Evolutionary conservation across 2,888 invertebrate species (phyloP).

Genomic region (Monoplex corrugatus): DNA sequence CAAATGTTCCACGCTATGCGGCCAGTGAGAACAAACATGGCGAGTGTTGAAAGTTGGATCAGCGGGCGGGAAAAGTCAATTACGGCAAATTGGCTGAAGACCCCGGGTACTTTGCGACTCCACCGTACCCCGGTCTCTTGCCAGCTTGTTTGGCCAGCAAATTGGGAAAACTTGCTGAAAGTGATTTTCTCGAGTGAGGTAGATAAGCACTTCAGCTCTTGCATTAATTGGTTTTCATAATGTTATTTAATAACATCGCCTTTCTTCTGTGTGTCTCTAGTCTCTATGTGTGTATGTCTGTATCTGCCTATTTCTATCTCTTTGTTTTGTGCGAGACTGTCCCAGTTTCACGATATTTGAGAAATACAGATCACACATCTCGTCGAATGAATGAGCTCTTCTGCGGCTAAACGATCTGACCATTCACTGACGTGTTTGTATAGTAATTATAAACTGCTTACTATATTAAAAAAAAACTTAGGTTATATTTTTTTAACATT

Average conservation of each 20-base stretch:
- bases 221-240: slow-evolving; percentile 10
- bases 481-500: too few species aligned
- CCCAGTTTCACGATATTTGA: too few species aligned
- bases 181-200: neutral
- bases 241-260: neutral
- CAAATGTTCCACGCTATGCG: neutral
- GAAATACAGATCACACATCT: too few species aligned
- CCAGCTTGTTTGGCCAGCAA: slow-evolving; percentile 3
- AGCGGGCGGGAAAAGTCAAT: slow-evolving; percentile 15
- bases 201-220: neutral
- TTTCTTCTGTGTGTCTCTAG: too few species aligned
- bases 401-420: too few species aligned
- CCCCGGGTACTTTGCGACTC: neutral
- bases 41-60: slow-evolving; percentile 22
- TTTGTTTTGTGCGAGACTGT: too few species aligned
- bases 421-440: too few species aligned
- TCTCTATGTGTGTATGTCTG: too few species aligned
- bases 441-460: too few species aligned
- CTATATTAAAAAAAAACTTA: too few species aligned
- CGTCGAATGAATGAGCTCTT: too few species aligned
- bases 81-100: slow-evolving; percentile 3
- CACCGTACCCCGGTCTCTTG: neutral
- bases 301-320: too few species aligned
- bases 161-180: neutral
- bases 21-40: slow-evolving; percentile 34